Percentiles rank a stretch among this genome's conserved stretches.
Conservation (phyloP, 2,113 vertebrate species). For the Sceloporus undulatus region DNA sequence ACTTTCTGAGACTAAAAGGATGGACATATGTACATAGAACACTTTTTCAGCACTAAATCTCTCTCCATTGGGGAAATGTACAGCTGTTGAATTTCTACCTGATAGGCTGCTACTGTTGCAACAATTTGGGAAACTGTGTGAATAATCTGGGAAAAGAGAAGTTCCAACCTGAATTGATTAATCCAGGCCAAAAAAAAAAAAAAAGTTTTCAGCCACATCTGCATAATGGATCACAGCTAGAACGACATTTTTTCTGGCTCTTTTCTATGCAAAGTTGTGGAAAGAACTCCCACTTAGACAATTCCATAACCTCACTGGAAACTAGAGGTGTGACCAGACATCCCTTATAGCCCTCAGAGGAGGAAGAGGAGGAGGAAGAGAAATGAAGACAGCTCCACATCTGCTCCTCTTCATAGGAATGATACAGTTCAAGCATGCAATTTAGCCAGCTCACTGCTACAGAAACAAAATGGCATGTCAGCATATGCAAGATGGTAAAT, state of each 20-base stretch:
- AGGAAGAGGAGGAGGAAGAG: slow-evolving; percentile 30
- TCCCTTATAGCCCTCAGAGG: slow-evolving; percentile 49
- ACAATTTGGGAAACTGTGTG: background rate
- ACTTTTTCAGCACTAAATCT: background rate
- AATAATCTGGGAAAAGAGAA: background rate
- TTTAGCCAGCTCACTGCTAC: slow-evolving; percentile 29
- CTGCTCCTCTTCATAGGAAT: slow-evolving; percentile 63
- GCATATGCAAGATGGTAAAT: slow-evolving; percentile 37
- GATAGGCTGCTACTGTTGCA: background rate
- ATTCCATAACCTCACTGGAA: slow-evolving; percentile 56
- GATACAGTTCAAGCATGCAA: slow-evolving; percentile 33
- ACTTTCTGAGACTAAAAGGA: background rate
- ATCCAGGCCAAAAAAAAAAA: background rate
- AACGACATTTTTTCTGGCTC: slow-evolving; percentile 39
- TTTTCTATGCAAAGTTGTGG: slow-evolving; percentile 3
- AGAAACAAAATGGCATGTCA: slow-evolving; percentile 41
- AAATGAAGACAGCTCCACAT: slow-evolving; percentile 66
- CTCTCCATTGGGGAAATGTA: background rate
- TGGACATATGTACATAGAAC: background rate
- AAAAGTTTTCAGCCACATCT: background rate
- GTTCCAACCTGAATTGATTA: background rate
- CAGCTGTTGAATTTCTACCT: background rate
- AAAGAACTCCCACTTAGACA: slow-evolving; percentile 69
- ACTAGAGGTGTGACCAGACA: slow-evolving; percentile 50
- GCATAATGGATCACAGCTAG: background rate